Conservation (phyloP, 2,888 invertebrate genomes). For the Cosmorhoe ocellata region DNA sequence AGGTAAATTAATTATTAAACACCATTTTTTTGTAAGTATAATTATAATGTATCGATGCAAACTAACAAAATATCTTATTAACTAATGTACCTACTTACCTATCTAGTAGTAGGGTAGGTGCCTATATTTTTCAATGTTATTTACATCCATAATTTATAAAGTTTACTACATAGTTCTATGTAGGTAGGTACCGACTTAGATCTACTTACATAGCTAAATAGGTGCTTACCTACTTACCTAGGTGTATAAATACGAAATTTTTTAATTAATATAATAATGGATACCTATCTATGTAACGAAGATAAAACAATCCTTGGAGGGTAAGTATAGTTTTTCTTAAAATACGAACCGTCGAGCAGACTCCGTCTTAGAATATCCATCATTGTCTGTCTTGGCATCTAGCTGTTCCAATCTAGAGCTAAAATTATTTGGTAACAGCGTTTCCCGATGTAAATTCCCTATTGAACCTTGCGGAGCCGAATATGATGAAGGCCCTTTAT, state of each 20-base stretch:
- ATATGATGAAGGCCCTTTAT: constrained; percentile 72
- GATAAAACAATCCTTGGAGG: no score
- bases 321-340: no score
- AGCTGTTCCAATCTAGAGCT: constrained; percentile 65
- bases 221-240: not conserved
- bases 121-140: no score
- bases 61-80: no score
- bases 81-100: not conserved
- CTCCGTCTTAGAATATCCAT: constrained; percentile 58
- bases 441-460: constrained; percentile 56
- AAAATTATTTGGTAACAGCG: constrained; percentile 40
- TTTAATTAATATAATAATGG: no score
- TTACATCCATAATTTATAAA: no score
- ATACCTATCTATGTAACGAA: no score
- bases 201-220: not conserved
- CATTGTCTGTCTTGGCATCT: constrained; percentile 44
- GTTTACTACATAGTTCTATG: no score
- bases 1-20: no score
- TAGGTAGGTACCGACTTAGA: not conserved
- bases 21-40: no score
- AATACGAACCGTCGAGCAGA: constrained; percentile 56
- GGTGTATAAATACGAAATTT: not conserved
- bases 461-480: constrained; percentile 69
- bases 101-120: no score
- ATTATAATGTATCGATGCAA: no score